Evolutionary conservation across 2,888 invertebrate genomes (phyloP).

Genomic region (Stenichneumon culpator): DNA sequence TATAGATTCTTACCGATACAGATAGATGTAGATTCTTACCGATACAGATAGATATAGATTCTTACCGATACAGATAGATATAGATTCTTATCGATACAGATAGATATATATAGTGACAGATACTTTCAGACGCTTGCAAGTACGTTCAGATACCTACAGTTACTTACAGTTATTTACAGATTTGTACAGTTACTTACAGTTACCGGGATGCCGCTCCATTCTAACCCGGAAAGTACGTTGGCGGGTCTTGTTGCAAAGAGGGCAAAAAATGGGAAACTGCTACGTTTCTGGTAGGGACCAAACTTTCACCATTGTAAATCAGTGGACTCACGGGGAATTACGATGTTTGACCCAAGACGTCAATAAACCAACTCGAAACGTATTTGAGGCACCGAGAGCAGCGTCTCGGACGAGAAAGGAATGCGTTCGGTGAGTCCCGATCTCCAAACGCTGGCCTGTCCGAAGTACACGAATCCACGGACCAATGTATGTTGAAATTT

Average conservation of each 20-base stretch:
- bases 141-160: too few species aligned
- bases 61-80: too few species aligned
- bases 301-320: conserved; percentile 65
- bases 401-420: conserved; percentile 18
- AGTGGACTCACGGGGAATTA: conserved; percentile 53
- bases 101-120: too few species aligned
- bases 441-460: conserved; percentile 28
- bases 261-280: conserved; percentile 33
- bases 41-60: too few species aligned
- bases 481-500: conserved; percentile 44
- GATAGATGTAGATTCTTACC: too few species aligned
- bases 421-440: conserved; percentile 9
- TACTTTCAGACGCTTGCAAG: too few species aligned
- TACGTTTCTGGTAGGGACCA: neutral
- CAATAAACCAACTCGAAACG: conserved; percentile 54
- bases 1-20: too few species aligned
- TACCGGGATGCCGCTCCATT: too few species aligned
- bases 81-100: too few species aligned
- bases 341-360: conserved; percentile 64
- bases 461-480: conserved; percentile 28
- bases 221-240: conserved; percentile 32
- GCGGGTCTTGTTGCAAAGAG: conserved; percentile 55
- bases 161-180: too few species aligned
- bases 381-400: conserved; percentile 1
- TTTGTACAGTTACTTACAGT: too few species aligned